Conservation (phyloP, 2,888 invertebrate species). For the Chromoteleia sp. region DNA sequence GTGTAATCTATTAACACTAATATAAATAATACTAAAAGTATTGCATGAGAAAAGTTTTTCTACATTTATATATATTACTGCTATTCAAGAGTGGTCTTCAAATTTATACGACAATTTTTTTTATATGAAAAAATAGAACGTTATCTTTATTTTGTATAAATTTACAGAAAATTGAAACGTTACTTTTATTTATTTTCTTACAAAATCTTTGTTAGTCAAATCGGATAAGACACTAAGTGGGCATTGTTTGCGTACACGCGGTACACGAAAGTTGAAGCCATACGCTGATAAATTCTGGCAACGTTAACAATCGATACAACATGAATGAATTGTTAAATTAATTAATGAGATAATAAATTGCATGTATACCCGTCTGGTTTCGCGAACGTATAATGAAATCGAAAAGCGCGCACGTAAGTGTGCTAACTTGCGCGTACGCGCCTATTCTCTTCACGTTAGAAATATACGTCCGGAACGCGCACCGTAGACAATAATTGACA, state of each 20-base stretch:
- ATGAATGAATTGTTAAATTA: conserved; percentile 4
- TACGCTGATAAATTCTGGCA: neutral
- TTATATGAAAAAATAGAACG: too few relatives aligned
- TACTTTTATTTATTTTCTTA: neutral
- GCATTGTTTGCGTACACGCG: neutral
- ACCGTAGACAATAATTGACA: conserved; percentile 79
- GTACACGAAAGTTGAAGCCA: neutral
- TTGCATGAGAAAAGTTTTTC: too few relatives aligned
- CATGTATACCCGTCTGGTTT: neutral
- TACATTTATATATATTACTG: too few relatives aligned
- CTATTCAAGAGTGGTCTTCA: too few relatives aligned
- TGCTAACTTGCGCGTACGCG: conserved; percentile 1
- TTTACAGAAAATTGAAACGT: too few relatives aligned
- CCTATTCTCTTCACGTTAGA: conserved; percentile 6
- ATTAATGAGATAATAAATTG: conserved; percentile 3
- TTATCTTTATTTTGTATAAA: too few relatives aligned
- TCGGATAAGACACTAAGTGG: neutral
- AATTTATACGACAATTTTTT: too few relatives aligned
- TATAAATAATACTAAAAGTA: too few relatives aligned
- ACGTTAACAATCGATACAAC: neutral
- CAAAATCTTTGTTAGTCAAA: too few relatives aligned
- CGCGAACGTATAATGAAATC: neutral
- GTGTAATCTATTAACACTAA: too few relatives aligned
- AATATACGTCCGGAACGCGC: conserved; percentile 17
- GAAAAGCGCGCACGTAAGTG: conserved; percentile 9